Conservation (phyloP, 2,797 vertebrate genomes). For the Eidolon dupreanum region DNA sequence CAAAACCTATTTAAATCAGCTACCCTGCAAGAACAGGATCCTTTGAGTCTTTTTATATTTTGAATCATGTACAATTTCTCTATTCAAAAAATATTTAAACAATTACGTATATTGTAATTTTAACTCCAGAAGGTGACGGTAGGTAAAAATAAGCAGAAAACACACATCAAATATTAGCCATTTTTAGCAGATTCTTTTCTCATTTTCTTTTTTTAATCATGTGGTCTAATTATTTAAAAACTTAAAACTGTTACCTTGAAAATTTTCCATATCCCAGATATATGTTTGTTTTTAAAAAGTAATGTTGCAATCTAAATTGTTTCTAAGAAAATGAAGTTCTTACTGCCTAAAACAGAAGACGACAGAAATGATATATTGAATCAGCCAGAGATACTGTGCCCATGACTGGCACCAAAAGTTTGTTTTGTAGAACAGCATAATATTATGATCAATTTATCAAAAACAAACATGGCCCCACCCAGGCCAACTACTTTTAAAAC, state of each 20-base stretch:
- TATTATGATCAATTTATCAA: not conserved
- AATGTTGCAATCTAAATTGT: not conserved
- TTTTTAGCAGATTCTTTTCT: not conserved
- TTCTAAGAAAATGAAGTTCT: not conserved
- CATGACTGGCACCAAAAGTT: not conserved
- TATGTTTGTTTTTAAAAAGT: not conserved
- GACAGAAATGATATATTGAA: not conserved
- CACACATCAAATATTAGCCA: not conserved
- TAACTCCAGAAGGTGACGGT: not conserved
- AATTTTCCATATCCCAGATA: not conserved
- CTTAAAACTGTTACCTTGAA: not conserved
- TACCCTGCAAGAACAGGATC: not conserved
- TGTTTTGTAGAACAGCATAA: not conserved
- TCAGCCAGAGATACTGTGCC: not conserved
- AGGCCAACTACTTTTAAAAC: conserved; percentile 15
- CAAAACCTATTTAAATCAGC: not conserved
- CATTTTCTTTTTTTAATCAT: not conserved
- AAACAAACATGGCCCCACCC: not conserved
- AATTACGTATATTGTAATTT: not conserved
- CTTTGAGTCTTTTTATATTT: not conserved
- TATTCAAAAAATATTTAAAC: not conserved
- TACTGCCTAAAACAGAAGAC: not conserved
- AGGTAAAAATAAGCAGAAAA: not conserved
- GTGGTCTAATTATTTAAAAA: conserved; percentile 1
- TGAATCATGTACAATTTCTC: not conserved